Percentiles rank a stretch among this genome's conserved stretches.
Conservation (phyloP, 2,797 vertebrate species). For the Acanthurus leucopareius region DNA sequence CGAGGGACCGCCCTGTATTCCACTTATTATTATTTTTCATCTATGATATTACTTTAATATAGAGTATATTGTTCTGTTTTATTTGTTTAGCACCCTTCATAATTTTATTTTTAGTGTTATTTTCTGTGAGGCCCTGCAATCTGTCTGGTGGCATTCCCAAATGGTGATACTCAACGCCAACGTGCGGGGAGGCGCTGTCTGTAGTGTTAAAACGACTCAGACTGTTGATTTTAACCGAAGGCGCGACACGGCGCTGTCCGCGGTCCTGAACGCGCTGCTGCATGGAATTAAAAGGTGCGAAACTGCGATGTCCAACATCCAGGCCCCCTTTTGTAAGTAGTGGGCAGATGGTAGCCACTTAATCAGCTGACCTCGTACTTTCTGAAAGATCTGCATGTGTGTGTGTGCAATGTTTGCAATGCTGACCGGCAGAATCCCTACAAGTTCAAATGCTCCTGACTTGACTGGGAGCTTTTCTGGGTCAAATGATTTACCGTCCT, state of each 20-base stretch:
- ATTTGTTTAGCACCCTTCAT: slow-evolving; percentile 1
- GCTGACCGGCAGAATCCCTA: slow-evolving; percentile 55
- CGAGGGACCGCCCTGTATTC: neutral
- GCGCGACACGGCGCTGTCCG: slow-evolving; percentile 50
- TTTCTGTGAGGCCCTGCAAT: neutral
- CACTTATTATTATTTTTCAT: neutral
- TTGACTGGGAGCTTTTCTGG: slow-evolving; percentile 76
- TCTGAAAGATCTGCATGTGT: neutral
- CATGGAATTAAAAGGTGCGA: slow-evolving; percentile 14
- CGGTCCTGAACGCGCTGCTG: slow-evolving; percentile 48
- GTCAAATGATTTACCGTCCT: slow-evolving; percentile 77
- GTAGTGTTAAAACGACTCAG: slow-evolving; percentile 55
- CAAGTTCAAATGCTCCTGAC: slow-evolving; percentile 55
- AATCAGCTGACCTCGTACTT: slow-evolving; percentile 20
- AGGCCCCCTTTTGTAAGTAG: neutral
- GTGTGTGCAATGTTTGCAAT: neutral
- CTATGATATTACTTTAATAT: slow-evolving; percentile 6
- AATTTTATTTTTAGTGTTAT: neutral
- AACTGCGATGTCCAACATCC: neutral
- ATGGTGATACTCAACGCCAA: slow-evolving; percentile 27
- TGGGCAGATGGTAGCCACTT: neutral
- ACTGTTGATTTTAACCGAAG: slow-evolving; percentile 34
- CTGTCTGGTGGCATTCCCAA: slow-evolving; percentile 41
- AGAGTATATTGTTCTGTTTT: neutral
- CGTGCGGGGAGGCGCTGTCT: slow-evolving; percentile 58